Base-by-base conservation (phyloP, 1,140 invertebrate species). In the Zophobas atratus region DNA sequence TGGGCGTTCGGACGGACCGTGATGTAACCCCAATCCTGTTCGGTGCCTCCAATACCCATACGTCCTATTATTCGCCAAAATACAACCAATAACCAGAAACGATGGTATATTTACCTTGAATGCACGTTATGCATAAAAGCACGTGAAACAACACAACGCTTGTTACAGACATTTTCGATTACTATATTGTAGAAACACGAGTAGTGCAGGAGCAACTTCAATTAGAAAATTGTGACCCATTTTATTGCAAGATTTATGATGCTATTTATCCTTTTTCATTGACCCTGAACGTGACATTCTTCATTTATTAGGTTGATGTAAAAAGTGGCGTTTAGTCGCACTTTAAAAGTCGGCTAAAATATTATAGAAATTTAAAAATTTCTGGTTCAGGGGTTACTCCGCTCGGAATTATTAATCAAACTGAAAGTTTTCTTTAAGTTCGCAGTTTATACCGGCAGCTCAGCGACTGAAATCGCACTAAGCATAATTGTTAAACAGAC, bases 1-100 rank as follows among this genome's bases (percentile, higher is more conserved):
- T 94, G 89, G 0, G 94, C 93, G 0, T 91, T 88, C 2, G 89
- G 86, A 2, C 93, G 89, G 0, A 95, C 92, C 39, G 88, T 89
- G 0, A 90, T 89, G 82, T 90, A 92, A 55, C 91, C 91, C 90
- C 91, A 93, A 67, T 92, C 91, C 84, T 93, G 90, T 49, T 90
- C 88, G 0, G 88, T 88, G 2, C 86, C 83, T n/a, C 89, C 89
- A 60, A 89, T 86, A 33, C 89, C 89, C 82, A 76, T 77, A 6
- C 63, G 53, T 55, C 79, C 82, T 83, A 67, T 39, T 73, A 78
- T 43, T 38, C 57, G 55, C 41, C 41, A 8, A 43, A 43, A 41
- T 46, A 43, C 41, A 20, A 51, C 4, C 49, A 51, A 20, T 2
- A 51, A 67, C 39, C 33, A 34, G 60, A 38, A 39, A 8, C 6